phyloP scores from a whole-genome alignment of 2,797 vertebrate species.

The Onychomys torridus region DNA sequence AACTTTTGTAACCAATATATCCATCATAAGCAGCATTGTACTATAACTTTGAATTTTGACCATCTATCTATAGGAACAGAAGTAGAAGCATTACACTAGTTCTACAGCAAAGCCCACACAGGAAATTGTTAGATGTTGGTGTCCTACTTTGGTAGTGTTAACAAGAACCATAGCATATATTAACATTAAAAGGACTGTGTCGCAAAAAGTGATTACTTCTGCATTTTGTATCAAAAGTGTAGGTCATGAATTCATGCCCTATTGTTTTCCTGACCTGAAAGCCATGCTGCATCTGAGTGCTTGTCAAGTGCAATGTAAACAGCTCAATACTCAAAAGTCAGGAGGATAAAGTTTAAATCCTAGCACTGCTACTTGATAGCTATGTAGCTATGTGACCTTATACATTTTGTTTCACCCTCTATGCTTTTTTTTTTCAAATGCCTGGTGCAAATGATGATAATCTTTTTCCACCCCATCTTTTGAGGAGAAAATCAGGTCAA shows the following conservation, averaged over 20 bases:
- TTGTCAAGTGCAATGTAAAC: conserved; percentile 41
- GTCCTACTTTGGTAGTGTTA: background rate
- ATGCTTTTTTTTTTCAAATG: conserved; percentile 44
- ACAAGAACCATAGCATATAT: background rate
- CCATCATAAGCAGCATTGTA: conserved; percentile 55
- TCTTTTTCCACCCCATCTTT: background rate
- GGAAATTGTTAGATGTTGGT: background rate
- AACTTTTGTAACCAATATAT: background rate
- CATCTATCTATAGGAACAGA: background rate
- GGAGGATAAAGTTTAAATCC: conserved; percentile 20
- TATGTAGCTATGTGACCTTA: background rate
- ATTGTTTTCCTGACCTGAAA: conserved; percentile 32
- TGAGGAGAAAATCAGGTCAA: background rate
- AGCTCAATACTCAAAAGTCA: background rate
- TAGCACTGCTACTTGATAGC: background rate
- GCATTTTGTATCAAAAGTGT: background rate
- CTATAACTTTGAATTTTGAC: background rate
- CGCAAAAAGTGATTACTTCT: background rate
- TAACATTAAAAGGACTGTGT: background rate
- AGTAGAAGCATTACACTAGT: background rate
- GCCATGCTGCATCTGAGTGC: conserved; percentile 6
- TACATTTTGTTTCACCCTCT: background rate
- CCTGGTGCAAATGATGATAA: conserved; percentile 17
- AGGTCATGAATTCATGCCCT: background rate
- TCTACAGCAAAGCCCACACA: background rate